Evolutionary conservation across 2,797 vertebrate species (phyloP), one percentile per base, ranked within the genome.

Genomic region (Heteromormyrus szaboi): DNA sequence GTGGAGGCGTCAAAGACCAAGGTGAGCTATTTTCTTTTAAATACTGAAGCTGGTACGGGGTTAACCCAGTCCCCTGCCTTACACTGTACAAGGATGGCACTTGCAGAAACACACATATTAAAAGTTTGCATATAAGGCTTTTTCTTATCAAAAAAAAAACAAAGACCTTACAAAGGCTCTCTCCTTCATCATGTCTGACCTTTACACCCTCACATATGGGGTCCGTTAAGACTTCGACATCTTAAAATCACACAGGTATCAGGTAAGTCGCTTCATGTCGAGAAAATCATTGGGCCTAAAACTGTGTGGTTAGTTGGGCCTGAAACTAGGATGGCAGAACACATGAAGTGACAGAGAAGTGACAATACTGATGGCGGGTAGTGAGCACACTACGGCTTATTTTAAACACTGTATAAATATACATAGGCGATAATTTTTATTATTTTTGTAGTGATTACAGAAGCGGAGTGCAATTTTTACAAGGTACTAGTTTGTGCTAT

Each of bases 121-220:
- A 96, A 96, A 97, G 97, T 98, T 98, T 99, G 98, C 97, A 98
- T 98, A 98, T 98, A 98, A 98, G 97, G 97, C 98, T 98, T 98
- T 95, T 95, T 94, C 97, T 95, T 92, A 94, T 90, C 92, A 92
- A 92, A 97, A 90, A 90, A 76, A 41, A 76, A 76, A 76, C 29
- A 76, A 85, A 85, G 97, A 96, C 96, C 96, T 97, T 96, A 96
- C 95, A 96, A 97, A 97, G 97, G 96, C 97, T 97, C 97, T 96
- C 95, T 96, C 95, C 90, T 91, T 89, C 53, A 83, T 56, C 76
- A 54, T 11, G 8, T 59, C 88, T 95, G 95, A 93, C 95, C 95
- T 92, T 95, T 95, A 95, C 95, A 95, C 96, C 96, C 96, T 96
- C 95, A 95, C 90, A 94, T 96, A 93, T 94, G 93, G 93, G 96